Evolutionary conservation across 2,888 invertebrate genomes (phyloP).

Genomic region (Meiosimyza platycephala): DNA sequence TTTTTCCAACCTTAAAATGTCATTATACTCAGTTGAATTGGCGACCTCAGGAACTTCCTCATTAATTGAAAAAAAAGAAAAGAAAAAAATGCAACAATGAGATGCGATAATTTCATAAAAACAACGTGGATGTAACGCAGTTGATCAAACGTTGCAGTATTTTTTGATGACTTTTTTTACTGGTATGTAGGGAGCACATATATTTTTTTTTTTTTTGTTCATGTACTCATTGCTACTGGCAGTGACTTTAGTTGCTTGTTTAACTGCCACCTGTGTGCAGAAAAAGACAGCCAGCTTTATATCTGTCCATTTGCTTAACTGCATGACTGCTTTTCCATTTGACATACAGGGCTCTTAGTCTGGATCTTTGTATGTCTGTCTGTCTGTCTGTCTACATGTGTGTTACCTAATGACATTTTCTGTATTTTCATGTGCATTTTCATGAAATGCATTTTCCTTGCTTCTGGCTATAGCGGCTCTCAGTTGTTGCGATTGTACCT

Average conservation of each 20-base stretch:
- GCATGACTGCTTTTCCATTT: not conserved
- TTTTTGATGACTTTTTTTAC: no score
- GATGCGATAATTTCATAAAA: no score
- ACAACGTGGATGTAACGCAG: no score
- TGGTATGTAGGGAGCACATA: not conserved
- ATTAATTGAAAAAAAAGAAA: no score
- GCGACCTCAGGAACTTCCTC: no score
- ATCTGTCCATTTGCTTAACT: constrained; percentile 3
- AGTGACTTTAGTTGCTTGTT: constrained; percentile 5
- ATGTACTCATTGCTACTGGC: not conserved
- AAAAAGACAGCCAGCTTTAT: not conserved
- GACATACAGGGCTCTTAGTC: not conserved
- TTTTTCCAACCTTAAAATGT: no score
- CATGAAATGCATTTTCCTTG: constrained; percentile 4
- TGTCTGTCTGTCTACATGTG: constrained; percentile 5
- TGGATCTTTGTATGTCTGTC: not conserved
- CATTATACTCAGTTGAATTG: no score
- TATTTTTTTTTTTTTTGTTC: not conserved
- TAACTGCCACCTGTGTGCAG: not conserved
- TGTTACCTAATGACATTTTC: not conserved
- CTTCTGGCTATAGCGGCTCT: no score
- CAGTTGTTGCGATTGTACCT: no score
- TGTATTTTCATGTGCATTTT: constrained; percentile 9
- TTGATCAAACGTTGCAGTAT: no score
- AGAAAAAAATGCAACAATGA: no score